These are phyloP conservation scores for rat (Rattus norvegicus) DNA, from an alignment of 2,113 vertebrate genomes.

Conservation along the genomic window GRCr8 NC_086036.1:31935001-31935500, in stretches of 20 bases:
- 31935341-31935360: not conserved
- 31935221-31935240: not conserved
- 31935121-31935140: not conserved
- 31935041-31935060: not conserved
- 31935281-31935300: not conserved
- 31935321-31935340: not conserved
- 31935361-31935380: not conserved
- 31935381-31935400: too few relatives aligned
- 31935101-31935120: not conserved
- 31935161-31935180: not conserved
- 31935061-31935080: not conserved
- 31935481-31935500: not conserved
- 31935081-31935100: not conserved
- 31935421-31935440: not conserved
- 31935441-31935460: not conserved
- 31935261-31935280: not conserved
- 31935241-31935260: not conserved
- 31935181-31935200: not conserved
- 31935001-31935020: not conserved
- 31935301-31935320: not conserved
- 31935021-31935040: not conserved
- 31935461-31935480: not conserved
- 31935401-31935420: not conserved
- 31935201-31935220: not conserved
- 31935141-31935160: not conserved